Base-by-base conservation (phyloP, 2,113 vertebrate genomes). In the Neolamprologus longior region DNA sequence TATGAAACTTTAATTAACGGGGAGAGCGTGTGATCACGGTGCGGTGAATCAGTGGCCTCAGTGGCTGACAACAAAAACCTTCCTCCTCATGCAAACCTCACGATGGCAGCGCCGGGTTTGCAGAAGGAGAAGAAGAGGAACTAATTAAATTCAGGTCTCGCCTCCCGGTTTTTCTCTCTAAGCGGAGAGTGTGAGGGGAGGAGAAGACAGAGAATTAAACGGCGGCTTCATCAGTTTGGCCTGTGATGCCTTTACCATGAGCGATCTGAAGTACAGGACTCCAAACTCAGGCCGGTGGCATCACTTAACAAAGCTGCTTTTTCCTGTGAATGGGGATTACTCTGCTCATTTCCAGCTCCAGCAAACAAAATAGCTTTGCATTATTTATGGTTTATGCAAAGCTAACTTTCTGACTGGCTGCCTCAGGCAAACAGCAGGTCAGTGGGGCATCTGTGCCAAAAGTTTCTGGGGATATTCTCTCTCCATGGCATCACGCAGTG, bases 1-100 rank as follows among this genome's bases (percentile, higher is more conserved):
- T 68, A 85, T 92, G 85, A 92, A 94, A 93, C 90, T 95, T 94
- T 95, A 95, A 94, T 95, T 96, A 92, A 93, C 40, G 88, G 13
- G 80, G 84, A 89, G 91, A 42, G 73, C 50, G 82, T 82, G 81
- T 55, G 85, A 89, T 90, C 91, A 86, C 86, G 87, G 45, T 40
- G 87, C 55, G 13, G 76, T 79, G 90, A 79, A 86, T 83, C 86
- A 42, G 91, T 71, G 92, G 90, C 90, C 91, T 89, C 79, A 19
- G 84, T 33, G 89, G 79, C 82, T 82, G 50, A 84, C 91, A 91
- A 91, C 91, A 92, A 89, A 91, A 94, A 76, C 84, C 89, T 66
- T 86, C 89, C 88, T 80, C 80, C 90, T 91, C 24, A 9, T 52
- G 68, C 84, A 85, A 90, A 87, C 88, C 58, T 92, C 76, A 88